Evolutionary conservation across 2,797 vertebrate genomes (phyloP).

Genomic region (Okamejei kenojei): DNA sequence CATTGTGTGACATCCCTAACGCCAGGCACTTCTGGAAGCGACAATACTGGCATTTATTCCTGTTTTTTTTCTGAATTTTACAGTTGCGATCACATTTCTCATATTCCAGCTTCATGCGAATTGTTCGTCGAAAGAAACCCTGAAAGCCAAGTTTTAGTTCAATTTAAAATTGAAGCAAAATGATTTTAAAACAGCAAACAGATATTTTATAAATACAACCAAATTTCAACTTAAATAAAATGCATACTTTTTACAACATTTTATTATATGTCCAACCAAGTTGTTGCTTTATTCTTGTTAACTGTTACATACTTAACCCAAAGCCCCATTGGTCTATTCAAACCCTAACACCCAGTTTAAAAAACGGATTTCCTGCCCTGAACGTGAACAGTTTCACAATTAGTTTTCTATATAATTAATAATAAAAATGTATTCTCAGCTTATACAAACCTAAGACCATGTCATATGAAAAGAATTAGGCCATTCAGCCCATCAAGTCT

Average conservation of each 20-base stretch:
- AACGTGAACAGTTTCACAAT: neutral
- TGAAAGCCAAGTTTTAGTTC: constrained; percentile 45
- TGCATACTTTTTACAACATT: neutral
- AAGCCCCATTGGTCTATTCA: neutral
- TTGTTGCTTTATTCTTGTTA: neutral
- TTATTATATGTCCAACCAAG: neutral
- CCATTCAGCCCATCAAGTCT: too few species aligned
- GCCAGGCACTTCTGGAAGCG: constrained; percentile 98
- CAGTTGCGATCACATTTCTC: constrained; percentile 88
- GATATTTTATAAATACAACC: neutral
- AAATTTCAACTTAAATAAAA: neutral
- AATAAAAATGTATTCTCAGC: neutral
- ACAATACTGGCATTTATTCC: constrained; percentile 98
- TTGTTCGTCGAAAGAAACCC: constrained; percentile 95
- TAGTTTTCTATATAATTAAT: neutral
- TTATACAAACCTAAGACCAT: neutral
- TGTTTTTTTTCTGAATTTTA: constrained; percentile 96
- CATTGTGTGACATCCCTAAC: constrained; percentile 95
- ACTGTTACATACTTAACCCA: neutral
- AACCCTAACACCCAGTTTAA: neutral
- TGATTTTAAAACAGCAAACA: neutral
- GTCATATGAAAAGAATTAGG: too few species aligned
- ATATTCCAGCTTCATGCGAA: constrained; percentile 95
- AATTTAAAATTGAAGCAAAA: neutral
- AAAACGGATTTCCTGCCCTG: neutral